These are phyloP conservation scores for Spongilla lacustris DNA, from an alignment of 37 sponge, comb jelly and placozoan species.

Conservation along the genomic window DNA sequence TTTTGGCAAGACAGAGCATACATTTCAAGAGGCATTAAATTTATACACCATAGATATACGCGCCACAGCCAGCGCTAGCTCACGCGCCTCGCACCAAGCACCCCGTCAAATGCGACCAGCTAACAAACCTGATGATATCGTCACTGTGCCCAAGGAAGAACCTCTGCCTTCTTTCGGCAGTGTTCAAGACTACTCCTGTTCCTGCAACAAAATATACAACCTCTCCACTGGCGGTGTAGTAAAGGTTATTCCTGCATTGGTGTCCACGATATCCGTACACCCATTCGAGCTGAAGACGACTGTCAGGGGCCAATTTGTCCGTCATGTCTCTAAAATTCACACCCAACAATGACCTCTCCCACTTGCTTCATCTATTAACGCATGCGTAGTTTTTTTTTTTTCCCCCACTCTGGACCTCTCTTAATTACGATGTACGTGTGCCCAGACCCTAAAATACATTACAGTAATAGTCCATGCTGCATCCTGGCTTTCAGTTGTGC, in stretches of 20 bases:
- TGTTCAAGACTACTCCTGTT: conserved; percentile 86
- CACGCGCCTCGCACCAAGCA: too few species aligned
- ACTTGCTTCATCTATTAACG: not conserved
- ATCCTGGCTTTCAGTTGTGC: too few species aligned
- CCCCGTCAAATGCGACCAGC: too few species aligned
- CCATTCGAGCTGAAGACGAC: conserved; percentile 92
- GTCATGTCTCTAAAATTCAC: conserved; percentile 36
- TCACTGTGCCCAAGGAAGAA: conserved; percentile 92
- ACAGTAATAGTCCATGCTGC: too few species aligned
- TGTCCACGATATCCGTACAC: conserved; percentile 97
- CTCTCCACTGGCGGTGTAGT: conserved; percentile 80
- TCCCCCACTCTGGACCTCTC: too few species aligned
- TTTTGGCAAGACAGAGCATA: too few species aligned
- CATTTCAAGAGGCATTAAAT: too few species aligned
- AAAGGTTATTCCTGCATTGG: conserved; percentile 94
- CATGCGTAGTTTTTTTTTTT: not conserved
- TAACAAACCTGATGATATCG: conserved; percentile 89
- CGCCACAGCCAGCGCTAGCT: too few species aligned
- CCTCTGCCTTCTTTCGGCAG: conserved; percentile 62
- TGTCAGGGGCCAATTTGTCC: conserved; percentile 74
- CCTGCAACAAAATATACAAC: conserved; percentile 98
- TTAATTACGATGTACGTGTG: too few species aligned
- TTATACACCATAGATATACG: too few species aligned
- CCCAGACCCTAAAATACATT: too few species aligned
- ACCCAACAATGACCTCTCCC: too few species aligned